Evolutionary conservation across 2,888 invertebrate species (phyloP), one percentile per base, ranked within the genome.

Genomic region (Caenorhabditis sp.): DNA sequence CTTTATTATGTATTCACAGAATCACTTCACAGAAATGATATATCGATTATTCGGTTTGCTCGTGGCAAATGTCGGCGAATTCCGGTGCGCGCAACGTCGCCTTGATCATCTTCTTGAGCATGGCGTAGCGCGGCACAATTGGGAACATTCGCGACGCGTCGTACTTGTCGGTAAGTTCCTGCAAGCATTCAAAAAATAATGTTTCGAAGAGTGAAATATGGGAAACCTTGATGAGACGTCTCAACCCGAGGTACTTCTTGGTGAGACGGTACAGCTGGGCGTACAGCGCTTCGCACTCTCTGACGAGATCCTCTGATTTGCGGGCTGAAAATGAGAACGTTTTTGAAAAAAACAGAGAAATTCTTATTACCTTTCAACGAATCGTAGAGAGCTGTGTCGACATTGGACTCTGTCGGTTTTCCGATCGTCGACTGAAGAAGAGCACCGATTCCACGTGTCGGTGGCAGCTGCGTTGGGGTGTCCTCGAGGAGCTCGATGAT

Each of bases 101-200:
- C 94, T 97, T 97, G 92, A 97, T 97, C 96, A 98, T 97, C 93
- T 96, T 96, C 93, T 98, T 98, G 89, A 98, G 95, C 95, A 97
- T 96, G 83, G 96, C 95, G 94, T 98, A 98, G 68, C 97, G 95
- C 0, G 90, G 90, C 12, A 90, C 88, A 51, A 90, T 89, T n/a
- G 90, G 90, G 66, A 88, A 89, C 80, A 87, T 88, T n/a, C 90
- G 84, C 1, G 90, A 87, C 28, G 89, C 79, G 24, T 90, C 89
- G 79, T 90, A 91, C 47, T 87, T 81, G 56, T 86, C 82, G 73
- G 87, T 83, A 16, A 91, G 85, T 28, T 90, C 89, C 79, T 90
- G 74, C 31, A 90, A 56, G n/a, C n/a, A 58, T 7, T 22, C 4
- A 26, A 58, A 49, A 24, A 22, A 47, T 22, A 19, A 35, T 35